phyloP scores from a whole-genome alignment of 2,113 vertebrate species.

The Osmerus mordax region DNA sequence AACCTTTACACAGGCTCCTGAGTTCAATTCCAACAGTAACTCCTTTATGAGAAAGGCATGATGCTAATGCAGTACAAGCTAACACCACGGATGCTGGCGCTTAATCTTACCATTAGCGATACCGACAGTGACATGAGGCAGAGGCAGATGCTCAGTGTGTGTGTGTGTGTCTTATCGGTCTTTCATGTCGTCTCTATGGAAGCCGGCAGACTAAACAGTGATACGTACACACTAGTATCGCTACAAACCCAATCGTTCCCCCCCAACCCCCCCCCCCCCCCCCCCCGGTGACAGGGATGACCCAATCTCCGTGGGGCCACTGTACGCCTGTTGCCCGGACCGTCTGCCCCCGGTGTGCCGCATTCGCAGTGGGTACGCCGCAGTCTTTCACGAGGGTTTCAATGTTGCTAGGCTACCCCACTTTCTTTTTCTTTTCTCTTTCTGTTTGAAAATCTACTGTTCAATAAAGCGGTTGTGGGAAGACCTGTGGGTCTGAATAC shows the following conservation, averaged over 20 bases:
- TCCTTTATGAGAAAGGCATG: too few relatives aligned
- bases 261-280: constrained; percentile 19
- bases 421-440: constrained; percentile 49
- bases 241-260: constrained; percentile 42
- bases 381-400: constrained; percentile 58
- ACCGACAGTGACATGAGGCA: too few relatives aligned
- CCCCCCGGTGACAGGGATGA: constrained; percentile 52
- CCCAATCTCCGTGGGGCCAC: constrained; percentile 38
- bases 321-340: too few relatives aligned
- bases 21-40: too few relatives aligned
- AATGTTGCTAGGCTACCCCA: constrained; percentile 76
- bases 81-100: too few relatives aligned
- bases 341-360: constrained; percentile 28
- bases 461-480: constrained; percentile 69
- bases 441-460: constrained; percentile 64
- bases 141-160: too few relatives aligned
- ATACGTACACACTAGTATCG: not conserved
- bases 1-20: too few relatives aligned
- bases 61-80: too few relatives aligned
- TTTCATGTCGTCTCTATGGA: too few relatives aligned
- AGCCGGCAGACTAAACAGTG: too few relatives aligned
- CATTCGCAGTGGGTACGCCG: constrained; percentile 50
- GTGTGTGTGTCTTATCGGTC: too few relatives aligned
- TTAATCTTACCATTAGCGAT: too few relatives aligned
- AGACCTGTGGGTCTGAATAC: constrained; percentile 71